A percentile compares a stretch with the other conserved stretches of the same genome.
phyloP scores from a whole-genome alignment of 2,797 vertebrate genomes.

The Nothura maculosa region DNA sequence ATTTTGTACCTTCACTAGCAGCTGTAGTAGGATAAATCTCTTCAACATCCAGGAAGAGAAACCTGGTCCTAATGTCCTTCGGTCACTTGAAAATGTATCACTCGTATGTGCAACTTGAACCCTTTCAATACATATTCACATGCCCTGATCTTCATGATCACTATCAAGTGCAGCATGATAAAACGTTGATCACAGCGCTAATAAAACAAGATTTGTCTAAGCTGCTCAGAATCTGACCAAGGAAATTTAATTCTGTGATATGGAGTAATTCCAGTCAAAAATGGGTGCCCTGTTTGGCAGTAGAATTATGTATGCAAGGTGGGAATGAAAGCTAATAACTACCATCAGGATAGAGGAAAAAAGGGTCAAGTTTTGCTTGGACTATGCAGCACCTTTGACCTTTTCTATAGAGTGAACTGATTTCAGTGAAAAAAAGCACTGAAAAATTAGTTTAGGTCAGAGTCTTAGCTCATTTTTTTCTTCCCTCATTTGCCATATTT shows the following conservation, averaged over 20 bases:
- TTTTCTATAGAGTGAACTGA: slow-evolving; percentile 17
- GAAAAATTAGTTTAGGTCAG: slow-evolving; percentile 1
- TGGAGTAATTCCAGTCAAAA: slow-evolving; percentile 60
- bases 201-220: slow-evolving; percentile 74
- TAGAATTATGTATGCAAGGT: slow-evolving; percentile 3
- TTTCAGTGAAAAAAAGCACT: slow-evolving; percentile 13
- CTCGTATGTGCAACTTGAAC: slow-evolving; percentile 25
- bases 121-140: slow-evolving; percentile 39
- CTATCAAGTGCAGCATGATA: slow-evolving; percentile 48
- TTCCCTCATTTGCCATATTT: background rate
- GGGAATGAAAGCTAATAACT: background rate
- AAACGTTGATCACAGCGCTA: slow-evolving; percentile 64
- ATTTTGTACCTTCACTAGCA: background rate
- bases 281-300: slow-evolving; percentile 19
- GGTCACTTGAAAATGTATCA: background rate
- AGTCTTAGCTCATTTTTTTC: background rate
- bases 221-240: slow-evolving; percentile 45
- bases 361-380: background rate
- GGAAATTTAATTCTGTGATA: slow-evolving; percentile 54
- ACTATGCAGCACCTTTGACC: slow-evolving; percentile 1
- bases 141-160: slow-evolving; percentile 45
- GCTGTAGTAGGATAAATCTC: background rate
- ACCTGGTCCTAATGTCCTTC: background rate
- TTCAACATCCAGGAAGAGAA: background rate
- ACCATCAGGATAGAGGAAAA: background rate